Base-by-base conservation (phyloP, 92 coral and sea anemone species). In the Scolanthus callimorphus region DNA sequence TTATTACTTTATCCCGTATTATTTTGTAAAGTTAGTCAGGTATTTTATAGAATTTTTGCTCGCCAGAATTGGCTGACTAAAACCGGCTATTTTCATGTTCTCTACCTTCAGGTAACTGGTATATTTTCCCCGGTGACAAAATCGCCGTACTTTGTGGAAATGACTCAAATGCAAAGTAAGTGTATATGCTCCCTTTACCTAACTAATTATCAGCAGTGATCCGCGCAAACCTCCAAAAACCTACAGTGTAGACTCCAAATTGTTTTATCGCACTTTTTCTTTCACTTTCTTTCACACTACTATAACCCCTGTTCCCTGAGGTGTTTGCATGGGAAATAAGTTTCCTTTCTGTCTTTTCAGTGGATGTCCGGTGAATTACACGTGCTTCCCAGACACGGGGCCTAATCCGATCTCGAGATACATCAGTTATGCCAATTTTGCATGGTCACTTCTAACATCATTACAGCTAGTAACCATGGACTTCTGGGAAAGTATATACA, bases 401-500 rank as follows among this genome's bases (percentile, higher is more conserved):
- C 50, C 65, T 11, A 94, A 94, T 62, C 84, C 89, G 57, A 69
- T 80, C 22, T 70, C 79, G 19, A 2, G 52, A 48, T 89, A 62
- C 57, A 94, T 94, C 56, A 89, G 96, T 55, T 94, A 84, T 55
- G 92, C 81, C 55, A 74, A 94, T 55, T 94, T 94, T 60, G 77
- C 85, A 23, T 92, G 85, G 91, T 62, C 98, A 12, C 76, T 91
- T 22, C 75, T 92, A 21, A 92, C 91, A 6, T 92, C 98, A 6
- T 39, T 92, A 15, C 98, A 92, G 62, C 82, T 92, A 20, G 96
- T 92, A 2, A 92, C 98, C 19, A 77, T 92, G 80, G 98, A 92
- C 29, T 92, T 75, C 66, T 92, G 98, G 98, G 98, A 92, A 65
- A 80, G 88, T 74, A 86, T 92, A 15, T 92, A 88, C 62, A 92